Evolutionary conservation across 2,113 vertebrate genomes (phyloP), one percentile per base, ranked within the genome.

Genomic region (Macaca mulatta): DNA sequence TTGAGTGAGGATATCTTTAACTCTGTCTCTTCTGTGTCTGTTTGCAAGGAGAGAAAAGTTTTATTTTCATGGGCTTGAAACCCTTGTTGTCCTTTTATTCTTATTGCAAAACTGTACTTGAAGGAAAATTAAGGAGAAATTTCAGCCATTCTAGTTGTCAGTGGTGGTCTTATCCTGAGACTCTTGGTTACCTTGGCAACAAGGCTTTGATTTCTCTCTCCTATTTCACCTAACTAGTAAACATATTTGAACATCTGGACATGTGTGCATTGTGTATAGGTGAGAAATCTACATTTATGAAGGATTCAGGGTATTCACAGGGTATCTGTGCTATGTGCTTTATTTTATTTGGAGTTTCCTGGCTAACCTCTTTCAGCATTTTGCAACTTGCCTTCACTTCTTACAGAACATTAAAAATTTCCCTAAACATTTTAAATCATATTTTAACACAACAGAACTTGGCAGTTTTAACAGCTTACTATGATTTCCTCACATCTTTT

Each of bases 381-480:
- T 97, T 96, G 81, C 59, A 97, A 94, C 45, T 88, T 88, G 90
- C 38, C 57, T 93, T 84, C 38, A 78, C 67, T 69, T 93, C 86
- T 97, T 95, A 92, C 88, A 82, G 61, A 98, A 95, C 57, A 90
- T 96, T 50, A 89, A 91, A 77, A 38, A 40, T 92, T 89, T 78
- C 83, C 70, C 86, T 94, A 96, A 92, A 94, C 78, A 96, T 97
- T 96, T 90, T 20, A 95, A 92, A 97, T 93, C 81, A 85, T 90
- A 90, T 89, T 97, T 97, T 81, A 92, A 96, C 92, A 97, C 67
- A 87, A 93, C 89, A 89, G 75, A 95, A 97, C 43, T 84, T 96
- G 90, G 77, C 55, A 90, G 74, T 93, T 95, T 93, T 96, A 89
- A 88, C 55, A 92, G 70, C 75, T 91, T 97, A 77, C 52, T 80